Evolutionary conservation across 2,888 invertebrate species (phyloP), one percentile per base, ranked within the genome.

Genomic region (Coelopa pilipes): DNA sequence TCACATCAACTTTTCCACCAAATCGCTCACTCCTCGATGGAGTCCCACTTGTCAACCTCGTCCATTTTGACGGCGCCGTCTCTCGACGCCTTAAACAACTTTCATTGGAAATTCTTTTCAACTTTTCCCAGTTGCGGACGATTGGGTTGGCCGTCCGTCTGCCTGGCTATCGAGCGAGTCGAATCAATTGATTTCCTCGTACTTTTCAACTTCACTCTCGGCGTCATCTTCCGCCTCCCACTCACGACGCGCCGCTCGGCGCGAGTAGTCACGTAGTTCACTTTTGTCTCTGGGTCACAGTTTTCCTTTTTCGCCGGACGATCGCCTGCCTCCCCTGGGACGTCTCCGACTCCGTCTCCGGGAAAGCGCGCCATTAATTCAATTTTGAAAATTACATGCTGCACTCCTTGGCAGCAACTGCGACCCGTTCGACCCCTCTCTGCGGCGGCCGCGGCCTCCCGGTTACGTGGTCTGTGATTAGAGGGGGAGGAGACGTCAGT

Each of bases 1-100:
- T 70, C 70, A 70, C 62, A 62, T 57, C 62, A 63, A 70, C 63
- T 70, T 70, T 70, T 70, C 53, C 13, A 53, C 13, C 53, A 13
- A 53, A 53, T n/a, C 24, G 60, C 21, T 24, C 60, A 62, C 49
- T 34, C 19, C 50, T 47, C 47, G 19, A 10, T 65, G 34, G 24
- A 62, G 19, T 45, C 47, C 46, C 65, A 65, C 47, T 17, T 65
- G 47, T 65, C 46, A 65, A 65, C 47, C 46, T n/a, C 46, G 46
- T 46, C 46, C 47, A 7, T 3, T 21, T 59, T 19, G 1, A 24
- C 62, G 13, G 10, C n/a, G n/a, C 10, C 34, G 62, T 21, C 34
- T 62, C 34, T 21, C 24, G 24, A 9, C 24, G n/a, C 62, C 62
- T n/a, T n/a, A 45, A 55, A 34, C 57, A 17, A 57, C 69, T 69